Percentiles rank a stretch among this genome's conserved stretches.
Conservation (phyloP, 2,113 vertebrate species). For the Mastomys coucha region DNA sequence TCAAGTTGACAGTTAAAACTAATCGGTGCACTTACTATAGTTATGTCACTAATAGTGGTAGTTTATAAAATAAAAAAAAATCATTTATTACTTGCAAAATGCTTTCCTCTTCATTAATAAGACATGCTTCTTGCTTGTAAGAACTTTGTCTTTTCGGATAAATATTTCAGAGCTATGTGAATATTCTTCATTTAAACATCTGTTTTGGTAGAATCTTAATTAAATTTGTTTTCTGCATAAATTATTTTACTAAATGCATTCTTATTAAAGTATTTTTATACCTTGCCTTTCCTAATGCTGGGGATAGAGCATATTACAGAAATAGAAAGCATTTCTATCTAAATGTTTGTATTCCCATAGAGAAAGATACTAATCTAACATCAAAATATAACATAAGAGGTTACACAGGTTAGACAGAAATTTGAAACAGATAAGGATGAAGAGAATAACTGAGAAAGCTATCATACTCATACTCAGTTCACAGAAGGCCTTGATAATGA, state of each 20-base stretch:
- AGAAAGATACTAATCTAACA: background rate
- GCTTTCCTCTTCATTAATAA: background rate
- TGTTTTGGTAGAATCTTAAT: background rate
- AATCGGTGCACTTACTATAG: background rate
- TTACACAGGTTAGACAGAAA: background rate
- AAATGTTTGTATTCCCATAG: background rate
- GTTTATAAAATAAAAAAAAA: background rate
- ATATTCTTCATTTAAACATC: slow-evolving; percentile 22
- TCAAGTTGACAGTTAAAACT: background rate
- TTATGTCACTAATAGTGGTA: background rate
- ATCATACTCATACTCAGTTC: background rate
- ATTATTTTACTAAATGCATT: background rate
- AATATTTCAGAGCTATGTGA: background rate
- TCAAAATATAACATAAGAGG: background rate
- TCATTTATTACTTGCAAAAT: background rate
- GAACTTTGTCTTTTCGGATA: background rate
- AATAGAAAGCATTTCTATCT: background rate
- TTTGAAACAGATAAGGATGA: background rate
- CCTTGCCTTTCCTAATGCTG: background rate
- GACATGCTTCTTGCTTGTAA: background rate
- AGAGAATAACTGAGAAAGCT: background rate
- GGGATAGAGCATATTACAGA: background rate
- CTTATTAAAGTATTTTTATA: background rate
- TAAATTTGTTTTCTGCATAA: background rate
- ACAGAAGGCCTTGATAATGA: background rate